These are phyloP conservation scores for Melanostoma scalare DNA, from an alignment of 2,888 invertebrate genomes.

Conservation along the genomic window DNA sequence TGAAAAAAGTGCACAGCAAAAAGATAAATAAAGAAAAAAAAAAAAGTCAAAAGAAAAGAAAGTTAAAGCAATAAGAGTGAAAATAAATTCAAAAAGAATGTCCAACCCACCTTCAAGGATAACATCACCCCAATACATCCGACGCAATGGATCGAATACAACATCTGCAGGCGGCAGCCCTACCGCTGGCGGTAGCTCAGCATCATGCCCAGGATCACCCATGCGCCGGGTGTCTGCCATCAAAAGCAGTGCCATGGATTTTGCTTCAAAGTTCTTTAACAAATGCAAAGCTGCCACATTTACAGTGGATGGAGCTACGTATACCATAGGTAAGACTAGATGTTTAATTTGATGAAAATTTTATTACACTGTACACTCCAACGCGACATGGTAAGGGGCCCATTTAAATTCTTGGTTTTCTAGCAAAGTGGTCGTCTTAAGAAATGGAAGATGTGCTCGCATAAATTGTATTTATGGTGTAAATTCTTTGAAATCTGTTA, in stretches of 20 bases:
- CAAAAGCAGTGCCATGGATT: slow-evolving; percentile 80
- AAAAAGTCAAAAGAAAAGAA: slow-evolving; percentile 23
- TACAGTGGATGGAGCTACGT: slow-evolving; percentile 92
- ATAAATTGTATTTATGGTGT: neutral
- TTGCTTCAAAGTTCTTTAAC: slow-evolving; percentile 85
- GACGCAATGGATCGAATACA: slow-evolving; percentile 56
- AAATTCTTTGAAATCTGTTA: too few relatives aligned
- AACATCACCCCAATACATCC: slow-evolving; percentile 69
- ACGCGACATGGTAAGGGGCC: neutral
- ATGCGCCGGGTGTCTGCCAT: slow-evolving; percentile 80
- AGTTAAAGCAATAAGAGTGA: slow-evolving; percentile 8
- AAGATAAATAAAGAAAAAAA: slow-evolving; percentile 29
- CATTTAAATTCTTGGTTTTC: slow-evolving; percentile 29
- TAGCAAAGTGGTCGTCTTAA: slow-evolving; percentile 1
- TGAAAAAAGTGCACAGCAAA: slow-evolving; percentile 35
- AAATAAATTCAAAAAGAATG: slow-evolving; percentile 57
- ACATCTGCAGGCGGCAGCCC: slow-evolving; percentile 36
- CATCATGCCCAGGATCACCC: slow-evolving; percentile 80
- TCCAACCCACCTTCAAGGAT: slow-evolving; percentile 70
- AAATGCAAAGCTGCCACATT: slow-evolving; percentile 94
- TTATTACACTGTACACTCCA: slow-evolving; percentile 4
- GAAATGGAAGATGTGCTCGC: neutral
- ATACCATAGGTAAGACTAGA: slow-evolving; percentile 88
- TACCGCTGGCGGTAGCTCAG: slow-evolving; percentile 64
- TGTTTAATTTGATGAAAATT: slow-evolving; percentile 53